These are phyloP conservation scores for Chlamydotis undulata DNA, from an alignment of 2,113 vertebrate genomes.

Conservation along the genomic window DNA sequence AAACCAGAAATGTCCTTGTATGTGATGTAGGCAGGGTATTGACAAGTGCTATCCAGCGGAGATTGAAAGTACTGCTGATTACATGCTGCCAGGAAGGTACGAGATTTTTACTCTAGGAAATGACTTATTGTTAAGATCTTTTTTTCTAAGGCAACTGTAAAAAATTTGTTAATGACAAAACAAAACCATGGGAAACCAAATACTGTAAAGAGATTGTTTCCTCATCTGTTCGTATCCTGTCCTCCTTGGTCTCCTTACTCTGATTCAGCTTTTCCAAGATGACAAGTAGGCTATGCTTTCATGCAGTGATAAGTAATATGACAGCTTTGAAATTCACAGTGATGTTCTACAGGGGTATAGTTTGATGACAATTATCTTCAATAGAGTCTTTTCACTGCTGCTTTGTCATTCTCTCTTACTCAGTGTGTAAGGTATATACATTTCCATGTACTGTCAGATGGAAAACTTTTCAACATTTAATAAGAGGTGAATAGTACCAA, in stretches of 20 bases:
- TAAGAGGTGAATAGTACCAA: background rate
- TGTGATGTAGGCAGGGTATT: background rate
- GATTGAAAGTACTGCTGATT: background rate
- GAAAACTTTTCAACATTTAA: background rate
- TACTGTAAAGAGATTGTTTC: background rate
- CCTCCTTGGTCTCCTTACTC: background rate
- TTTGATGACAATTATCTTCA: background rate
- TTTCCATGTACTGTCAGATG: background rate
- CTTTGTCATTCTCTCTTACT: background rate
- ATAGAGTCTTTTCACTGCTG: background rate
- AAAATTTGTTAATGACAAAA: background rate
- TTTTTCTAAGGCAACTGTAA: background rate
- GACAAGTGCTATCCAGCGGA: background rate
- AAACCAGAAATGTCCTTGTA: background rate
- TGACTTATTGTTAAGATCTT: background rate
- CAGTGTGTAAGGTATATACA: background rate
- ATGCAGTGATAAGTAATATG: background rate
- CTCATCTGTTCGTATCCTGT: background rate
- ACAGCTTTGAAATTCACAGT: background rate
- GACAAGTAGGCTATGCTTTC: background rate
- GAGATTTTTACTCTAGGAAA: background rate
- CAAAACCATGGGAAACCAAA: background rate
- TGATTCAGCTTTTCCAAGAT: background rate
- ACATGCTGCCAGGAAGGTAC: background rate
- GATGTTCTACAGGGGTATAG: background rate